Evolutionary conservation across 2,113 vertebrate species (phyloP).

Genomic region (human (Homo sapiens)): DNA sequence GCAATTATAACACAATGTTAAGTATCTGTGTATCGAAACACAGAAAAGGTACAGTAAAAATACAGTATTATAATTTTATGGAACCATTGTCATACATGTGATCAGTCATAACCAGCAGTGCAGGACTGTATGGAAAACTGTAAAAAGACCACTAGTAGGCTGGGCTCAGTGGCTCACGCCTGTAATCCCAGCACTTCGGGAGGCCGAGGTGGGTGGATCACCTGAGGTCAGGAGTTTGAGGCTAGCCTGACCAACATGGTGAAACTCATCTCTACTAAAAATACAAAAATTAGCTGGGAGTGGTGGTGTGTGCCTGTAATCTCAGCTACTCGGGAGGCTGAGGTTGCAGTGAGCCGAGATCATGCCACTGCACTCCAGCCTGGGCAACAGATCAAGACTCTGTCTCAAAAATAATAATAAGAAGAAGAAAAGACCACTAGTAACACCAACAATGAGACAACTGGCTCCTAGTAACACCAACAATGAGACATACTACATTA

Average conservation of each 20-base stretch:
- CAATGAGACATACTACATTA: neutral
- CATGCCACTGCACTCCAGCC: neutral
- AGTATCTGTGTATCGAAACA: neutral
- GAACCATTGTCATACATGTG: neutral
- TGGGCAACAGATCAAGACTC: neutral
- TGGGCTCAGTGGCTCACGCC: neutral
- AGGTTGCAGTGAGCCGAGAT: too few relatives aligned
- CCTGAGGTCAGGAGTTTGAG: neutral
- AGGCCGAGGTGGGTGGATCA: neutral
- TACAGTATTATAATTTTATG: neutral
- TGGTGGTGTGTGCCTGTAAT: too few relatives aligned
- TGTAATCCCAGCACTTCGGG: neutral
- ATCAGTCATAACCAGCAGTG: neutral
- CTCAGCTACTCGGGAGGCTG: too few relatives aligned
- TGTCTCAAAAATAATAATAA: neutral
- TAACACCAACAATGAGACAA: neutral
- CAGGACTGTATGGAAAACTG: neutral
- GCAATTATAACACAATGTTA: neutral
- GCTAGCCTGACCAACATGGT: neutral
- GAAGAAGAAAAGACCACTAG: neutral
- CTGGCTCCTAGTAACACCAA: neutral
- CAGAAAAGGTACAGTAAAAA: neutral
- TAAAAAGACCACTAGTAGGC: neutral
- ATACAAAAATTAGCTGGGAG: too few relatives aligned
- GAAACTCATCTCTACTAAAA: neutral